Percentiles rank a stretch among this genome's conserved stretches.
phyloP scores from a whole-genome alignment of 2,797 vertebrate genomes.

The Cirrhinus mrigala region DNA sequence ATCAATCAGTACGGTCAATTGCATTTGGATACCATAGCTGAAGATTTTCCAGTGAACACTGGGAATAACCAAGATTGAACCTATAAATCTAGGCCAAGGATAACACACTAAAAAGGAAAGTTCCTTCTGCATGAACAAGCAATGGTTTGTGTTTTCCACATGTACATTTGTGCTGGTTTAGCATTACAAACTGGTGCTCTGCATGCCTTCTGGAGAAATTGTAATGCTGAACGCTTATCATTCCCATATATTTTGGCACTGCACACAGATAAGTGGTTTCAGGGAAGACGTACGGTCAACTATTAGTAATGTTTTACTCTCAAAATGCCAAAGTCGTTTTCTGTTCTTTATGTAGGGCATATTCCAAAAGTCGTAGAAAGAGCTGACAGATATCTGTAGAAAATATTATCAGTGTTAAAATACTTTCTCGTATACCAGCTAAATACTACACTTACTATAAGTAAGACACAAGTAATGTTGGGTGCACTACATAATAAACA shows the following conservation, averaged over 20 bases:
- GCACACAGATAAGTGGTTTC: constrained; percentile 12
- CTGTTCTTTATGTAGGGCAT: constrained; percentile 11
- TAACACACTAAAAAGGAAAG: constrained; percentile 42
- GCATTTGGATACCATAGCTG: constrained; percentile 37
- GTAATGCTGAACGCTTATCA: not conserved
- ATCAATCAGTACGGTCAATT: constrained; percentile 42
- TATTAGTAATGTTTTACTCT: constrained; percentile 7
- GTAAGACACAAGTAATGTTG: not conserved
- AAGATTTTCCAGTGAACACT: constrained; percentile 48
- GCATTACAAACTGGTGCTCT: not conserved
- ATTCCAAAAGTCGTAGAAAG: constrained; percentile 3
- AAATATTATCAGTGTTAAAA: constrained; percentile 10
- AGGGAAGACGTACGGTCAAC: not conserved
- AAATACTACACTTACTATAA: not conserved
- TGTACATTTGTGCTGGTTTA: constrained; percentile 13
- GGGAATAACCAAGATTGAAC: constrained; percentile 47
- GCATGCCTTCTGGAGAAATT: constrained; percentile 12
- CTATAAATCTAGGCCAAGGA: constrained; percentile 41
- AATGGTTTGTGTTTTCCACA: constrained; percentile 29
- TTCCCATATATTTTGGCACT: constrained; percentile 23
- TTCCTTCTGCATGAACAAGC: constrained; percentile 13
- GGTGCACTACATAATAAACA: not conserved
- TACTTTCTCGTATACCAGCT: not conserved
- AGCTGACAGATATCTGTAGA: not conserved
- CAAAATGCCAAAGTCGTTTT: not conserved